A percentile compares a stretch with the other conserved stretches of the same genome.
Evolutionary conservation across 2,888 invertebrate genomes (phyloP).

Genomic region (Latrodectus hesperus): DNA sequence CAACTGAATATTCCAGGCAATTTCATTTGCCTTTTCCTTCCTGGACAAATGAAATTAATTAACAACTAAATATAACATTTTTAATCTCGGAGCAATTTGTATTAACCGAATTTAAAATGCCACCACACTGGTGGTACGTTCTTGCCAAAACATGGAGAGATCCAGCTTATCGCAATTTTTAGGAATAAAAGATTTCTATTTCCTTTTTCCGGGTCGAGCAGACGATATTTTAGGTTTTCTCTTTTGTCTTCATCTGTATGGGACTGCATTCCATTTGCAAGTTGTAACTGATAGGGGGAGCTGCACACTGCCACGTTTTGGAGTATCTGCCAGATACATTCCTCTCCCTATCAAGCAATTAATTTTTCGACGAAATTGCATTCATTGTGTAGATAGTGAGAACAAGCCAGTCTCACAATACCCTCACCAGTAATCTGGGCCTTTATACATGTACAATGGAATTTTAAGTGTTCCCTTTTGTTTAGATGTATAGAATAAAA

Average conservation of each 20-base stretch:
- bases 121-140: slow-evolving; percentile 9
- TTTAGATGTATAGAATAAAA: no score
- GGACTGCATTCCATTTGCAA: slow-evolving; percentile 26
- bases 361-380: slow-evolving; percentile 33
- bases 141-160: neutral
- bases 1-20: slow-evolving; percentile 16
- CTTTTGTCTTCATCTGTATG: slow-evolving; percentile 45
- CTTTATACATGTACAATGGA: slow-evolving; percentile 20
- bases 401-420: slow-evolving; percentile 22
- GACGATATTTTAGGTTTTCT: slow-evolving; percentile 55
- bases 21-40: slow-evolving; percentile 51
- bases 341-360: slow-evolving; percentile 26
- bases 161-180: slow-evolving; percentile 58
- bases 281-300: slow-evolving; percentile 27
- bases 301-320: slow-evolving; percentile 18
- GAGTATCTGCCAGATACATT: slow-evolving; percentile 39
- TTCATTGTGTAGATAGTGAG: slow-evolving; percentile 42
- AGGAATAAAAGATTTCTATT: slow-evolving; percentile 65
- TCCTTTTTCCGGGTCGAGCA: slow-evolving; percentile 47
- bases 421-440: slow-evolving; percentile 3
- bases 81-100: slow-evolving; percentile 53
- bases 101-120: slow-evolving; percentile 45
- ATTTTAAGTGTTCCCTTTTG: slow-evolving; percentile 42
- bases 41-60: slow-evolving; percentile 50
- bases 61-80: slow-evolving; percentile 47